Evolutionary conservation across 2,888 invertebrate genomes (phyloP), one percentile per base, ranked within the genome.

Genomic region (Matsumyia berberina): DNA sequence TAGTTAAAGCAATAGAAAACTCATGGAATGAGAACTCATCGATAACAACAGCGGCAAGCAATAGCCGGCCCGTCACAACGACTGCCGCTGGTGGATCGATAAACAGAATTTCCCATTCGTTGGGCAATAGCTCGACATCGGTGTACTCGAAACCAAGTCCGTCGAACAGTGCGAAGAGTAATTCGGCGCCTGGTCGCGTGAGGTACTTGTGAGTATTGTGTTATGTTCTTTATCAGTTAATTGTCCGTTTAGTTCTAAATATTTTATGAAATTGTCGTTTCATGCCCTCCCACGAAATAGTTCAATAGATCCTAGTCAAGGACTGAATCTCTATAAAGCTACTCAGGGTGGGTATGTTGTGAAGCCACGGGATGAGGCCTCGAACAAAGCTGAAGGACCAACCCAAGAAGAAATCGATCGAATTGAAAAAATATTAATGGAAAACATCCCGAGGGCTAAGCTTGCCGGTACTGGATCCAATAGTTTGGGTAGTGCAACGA

Each of bases 1-100:
- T 91, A 58, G 91, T 90, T 15, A 90, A 91, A 89, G 97, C 97
- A 92, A 95, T 97, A 88, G 97, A 97, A 90, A 95, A 96, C 91
- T 96, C 96, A 29, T 90, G 91, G 78, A 94, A 97, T 69, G 94
- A 94, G 78, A 91, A 89, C 9, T 89, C 89, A 66, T 87, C 88
- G 12, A 66, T 83, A 62, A 78, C 86, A 3, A 87, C 89, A 9
- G 89, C 89, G 35, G 88, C 89, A n/a, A 88, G 87, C 42, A 89
- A 89, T 86, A 88, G 89, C 53, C 89, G 91, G 9, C 89, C 90
- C 7, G 87, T 89, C n/a, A 88, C 88, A 17, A 88, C 90, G 11
- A 88, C 91, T 5, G 89, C 89, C 35, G 87, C 88, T 17, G 88
- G 89, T 35, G 88, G 89, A 39, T 90, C 89, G 2, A 89, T 91